Conservation (phyloP, 2,797 vertebrate species). For the Trematomus bernacchii region DNA sequence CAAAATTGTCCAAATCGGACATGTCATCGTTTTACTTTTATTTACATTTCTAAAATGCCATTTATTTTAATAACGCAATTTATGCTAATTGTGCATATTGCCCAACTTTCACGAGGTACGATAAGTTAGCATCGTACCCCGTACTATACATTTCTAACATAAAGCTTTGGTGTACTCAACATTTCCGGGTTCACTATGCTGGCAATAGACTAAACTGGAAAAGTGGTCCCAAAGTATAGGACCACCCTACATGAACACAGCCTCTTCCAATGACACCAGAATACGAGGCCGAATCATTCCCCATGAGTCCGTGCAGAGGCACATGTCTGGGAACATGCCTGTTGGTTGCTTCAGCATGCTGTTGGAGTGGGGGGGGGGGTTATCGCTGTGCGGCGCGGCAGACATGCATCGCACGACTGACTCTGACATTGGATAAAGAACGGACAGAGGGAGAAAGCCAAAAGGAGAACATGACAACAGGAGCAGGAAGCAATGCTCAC, state of each 20-base stretch:
- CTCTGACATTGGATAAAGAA: constrained; percentile 18
- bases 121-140: too few relatives aligned
- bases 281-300: constrained; percentile 67
- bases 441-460: constrained; percentile 4
- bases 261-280: constrained; percentile 29
- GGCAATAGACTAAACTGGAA: background rate
- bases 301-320: constrained; percentile 82
- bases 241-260: constrained; percentile 27
- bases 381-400: constrained; percentile 24
- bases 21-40: too few relatives aligned
- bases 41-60: too few relatives aligned
- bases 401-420: constrained; percentile 53
- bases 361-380: constrained; percentile 31
- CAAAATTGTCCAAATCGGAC: too few relatives aligned
- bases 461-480: constrained; percentile 1
- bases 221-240: constrained; percentile 6
- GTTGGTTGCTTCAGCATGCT: constrained; percentile 63
- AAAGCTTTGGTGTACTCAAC: too few relatives aligned
- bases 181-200: too few relatives aligned
- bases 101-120: too few relatives aligned
- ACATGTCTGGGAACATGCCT: constrained; percentile 72
- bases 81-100: too few relatives aligned
- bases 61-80: too few relatives aligned
- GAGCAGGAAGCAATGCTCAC: constrained; percentile 81
- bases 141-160: too few relatives aligned